phyloP scores from a whole-genome alignment of 2,113 vertebrate genomes.

The Phaethon lepturus region DNA sequence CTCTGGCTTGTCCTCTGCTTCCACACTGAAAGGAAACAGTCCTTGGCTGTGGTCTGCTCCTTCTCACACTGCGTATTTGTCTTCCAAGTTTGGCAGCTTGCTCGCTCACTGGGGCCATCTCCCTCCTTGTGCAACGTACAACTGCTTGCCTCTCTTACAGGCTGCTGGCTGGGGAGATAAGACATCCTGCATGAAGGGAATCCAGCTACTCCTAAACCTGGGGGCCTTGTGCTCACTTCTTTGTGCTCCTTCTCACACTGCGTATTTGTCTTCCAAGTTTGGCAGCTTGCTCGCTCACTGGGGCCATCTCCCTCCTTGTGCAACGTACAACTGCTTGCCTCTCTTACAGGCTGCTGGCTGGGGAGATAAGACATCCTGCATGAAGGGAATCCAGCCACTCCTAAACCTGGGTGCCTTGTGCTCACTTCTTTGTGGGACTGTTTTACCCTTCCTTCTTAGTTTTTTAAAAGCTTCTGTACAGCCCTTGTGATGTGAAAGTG shows the following conservation, averaged over 20 bases:
- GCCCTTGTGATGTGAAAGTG: background rate
- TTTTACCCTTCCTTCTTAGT: background rate
- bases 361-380: background rate
- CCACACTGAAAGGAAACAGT: background rate
- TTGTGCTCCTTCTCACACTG: background rate
- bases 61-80: background rate
- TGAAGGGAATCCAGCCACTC: background rate
- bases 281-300: background rate
- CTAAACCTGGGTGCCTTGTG: background rate
- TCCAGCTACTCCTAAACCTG: background rate
- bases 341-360: background rate
- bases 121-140: background rate
- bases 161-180: background rate
- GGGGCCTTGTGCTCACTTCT: background rate
- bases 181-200: background rate
- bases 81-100: background rate
- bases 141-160: background rate
- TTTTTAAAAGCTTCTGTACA: background rate
- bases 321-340: background rate
- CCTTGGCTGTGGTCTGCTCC: background rate
- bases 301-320: background rate
- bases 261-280: background rate
- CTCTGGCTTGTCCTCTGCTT: background rate
- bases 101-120: background rate
- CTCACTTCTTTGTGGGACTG: background rate